Evolutionary conservation across 2,888 invertebrate genomes (phyloP), one percentile per base, ranked within the genome.

Genomic region (Hirtodrosophila trivittata): DNA sequence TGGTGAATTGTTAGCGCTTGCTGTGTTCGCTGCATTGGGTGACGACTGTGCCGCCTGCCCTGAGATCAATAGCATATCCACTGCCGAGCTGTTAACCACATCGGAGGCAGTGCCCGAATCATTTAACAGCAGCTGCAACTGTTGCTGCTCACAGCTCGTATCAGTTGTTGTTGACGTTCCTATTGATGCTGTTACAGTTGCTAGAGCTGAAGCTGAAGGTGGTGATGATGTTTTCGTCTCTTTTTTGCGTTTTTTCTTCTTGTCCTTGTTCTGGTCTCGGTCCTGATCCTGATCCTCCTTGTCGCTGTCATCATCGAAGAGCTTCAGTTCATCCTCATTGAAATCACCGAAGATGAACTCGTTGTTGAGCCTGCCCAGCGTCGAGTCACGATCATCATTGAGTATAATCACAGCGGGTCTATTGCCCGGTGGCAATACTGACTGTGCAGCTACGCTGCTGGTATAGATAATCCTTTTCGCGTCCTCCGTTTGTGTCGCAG

Each of bases 391-490:
- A 78, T 90, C 88, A 85, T 94, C 93, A 89, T 94, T 93, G 71
- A 95, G 91, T 87, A 96, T 94, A 64, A 95, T 93, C 65, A 96
- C 96, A 49, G 95, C 93, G 52, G 95, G 95, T 25, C 89, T 80
- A 68, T 83, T 84, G 35, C 57, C 67, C 37, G 16, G 32, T 18
- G 46, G 18, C 55, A 59, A 16, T 4, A 50, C 25, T 5, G 56
- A 52, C 16, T 62, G 66, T 14, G 54, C 66, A 4, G 59, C 49
- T n/a, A 56, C 33, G 26, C 55, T 50, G 38, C 42, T 60, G 41
- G 21, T 45, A 52, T 47, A 45, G 45, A 12, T 68, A 6, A 60
- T 43, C 60, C 72, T 82, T 28, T 80, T 80, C 5, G 52, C 54
- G 8, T 58, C 56, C 43, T 80, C 80, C 1, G 80, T 80, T 38